phyloP scores from a whole-genome alignment of 2,888 invertebrate genomes.

The Megastigmus dorsalis region DNA sequence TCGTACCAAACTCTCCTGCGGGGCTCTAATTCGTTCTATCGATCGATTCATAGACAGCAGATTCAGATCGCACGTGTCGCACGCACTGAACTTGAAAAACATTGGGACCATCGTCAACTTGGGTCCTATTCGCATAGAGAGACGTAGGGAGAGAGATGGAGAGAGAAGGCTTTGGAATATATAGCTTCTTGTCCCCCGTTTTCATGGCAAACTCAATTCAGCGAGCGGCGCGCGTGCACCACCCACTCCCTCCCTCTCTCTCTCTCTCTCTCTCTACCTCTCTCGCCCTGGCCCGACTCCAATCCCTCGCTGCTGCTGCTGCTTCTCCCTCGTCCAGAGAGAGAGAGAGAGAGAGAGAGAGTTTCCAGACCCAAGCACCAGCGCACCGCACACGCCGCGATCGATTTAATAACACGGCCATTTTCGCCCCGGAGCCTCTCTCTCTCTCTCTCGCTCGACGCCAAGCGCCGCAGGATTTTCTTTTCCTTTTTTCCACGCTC shows the following conservation, averaged over 20 bases:
- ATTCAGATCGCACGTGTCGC: no score
- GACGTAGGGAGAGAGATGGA: no score
- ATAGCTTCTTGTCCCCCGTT: conserved; percentile 49
- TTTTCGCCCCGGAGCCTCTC: conserved; percentile 65
- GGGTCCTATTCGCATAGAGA: no score
- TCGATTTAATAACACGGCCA: conserved; percentile 73
- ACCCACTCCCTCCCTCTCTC: conserved; percentile 38
- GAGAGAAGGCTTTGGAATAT: no score
- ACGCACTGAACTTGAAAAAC: no score
- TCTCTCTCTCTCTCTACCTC: conserved; percentile 16
- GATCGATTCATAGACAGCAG: no score
- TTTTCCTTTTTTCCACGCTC: conserved; percentile 31
- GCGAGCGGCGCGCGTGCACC: conserved; percentile 56
- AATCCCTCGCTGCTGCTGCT: conserved; percentile 31
- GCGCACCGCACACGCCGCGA: conserved; percentile 66
- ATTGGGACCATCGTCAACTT: no score
- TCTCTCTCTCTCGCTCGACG: conserved; percentile 59
- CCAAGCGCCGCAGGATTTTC: conserved; percentile 33
- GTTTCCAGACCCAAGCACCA: no score
- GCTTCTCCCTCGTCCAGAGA: conserved; percentile 13
- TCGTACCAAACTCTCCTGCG: no score
- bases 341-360: no score
- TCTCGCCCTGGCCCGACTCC: conserved; percentile 24
- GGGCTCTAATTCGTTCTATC: no score
- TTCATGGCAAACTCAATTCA: conserved; percentile 58